phyloP scores from a whole-genome alignment of 2,888 invertebrate genomes.

The Halocaridina rubra region DNA sequence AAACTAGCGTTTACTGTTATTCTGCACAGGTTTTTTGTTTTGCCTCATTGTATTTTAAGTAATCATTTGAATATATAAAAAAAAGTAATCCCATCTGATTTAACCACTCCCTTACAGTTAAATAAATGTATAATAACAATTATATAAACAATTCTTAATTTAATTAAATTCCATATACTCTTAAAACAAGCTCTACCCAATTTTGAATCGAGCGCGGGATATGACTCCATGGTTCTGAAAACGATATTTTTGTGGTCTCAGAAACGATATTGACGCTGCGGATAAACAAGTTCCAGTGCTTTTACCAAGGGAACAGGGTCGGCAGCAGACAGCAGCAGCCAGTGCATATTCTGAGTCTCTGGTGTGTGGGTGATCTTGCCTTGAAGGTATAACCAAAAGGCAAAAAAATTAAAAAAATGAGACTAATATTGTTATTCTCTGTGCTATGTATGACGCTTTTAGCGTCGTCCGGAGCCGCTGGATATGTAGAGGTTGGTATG shows the following conservation, averaged over 20 bases:
- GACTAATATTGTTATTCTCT: constrained; percentile 38
- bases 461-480: constrained; percentile 45
- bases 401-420: constrained; percentile 32
- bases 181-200: too few species aligned
- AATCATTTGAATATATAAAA: background rate
- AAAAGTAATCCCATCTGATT: background rate
- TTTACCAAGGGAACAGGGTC: constrained; percentile 3
- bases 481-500: constrained; percentile 49
- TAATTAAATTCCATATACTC: background rate
- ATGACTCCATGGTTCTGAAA: too few species aligned
- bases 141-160: background rate
- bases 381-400: background rate
- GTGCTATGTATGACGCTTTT: constrained; percentile 36
- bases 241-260: background rate
- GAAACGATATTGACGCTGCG: constrained; percentile 45
- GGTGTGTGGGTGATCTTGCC: constrained; percentile 34
- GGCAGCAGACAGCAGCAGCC: constrained; percentile 40
- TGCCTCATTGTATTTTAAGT: background rate
- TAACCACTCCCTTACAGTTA: too few species aligned
- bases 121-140: background rate
- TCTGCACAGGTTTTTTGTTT: too few species aligned
- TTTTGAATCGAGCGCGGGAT: too few species aligned
- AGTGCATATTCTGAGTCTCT: constrained; percentile 46
- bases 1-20: too few species aligned
- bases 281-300: constrained; percentile 58